Evolutionary conservation across 2,113 vertebrate genomes (phyloP), one percentile per base, ranked within the genome.

Genomic region (Tamias sibiricus): DNA sequence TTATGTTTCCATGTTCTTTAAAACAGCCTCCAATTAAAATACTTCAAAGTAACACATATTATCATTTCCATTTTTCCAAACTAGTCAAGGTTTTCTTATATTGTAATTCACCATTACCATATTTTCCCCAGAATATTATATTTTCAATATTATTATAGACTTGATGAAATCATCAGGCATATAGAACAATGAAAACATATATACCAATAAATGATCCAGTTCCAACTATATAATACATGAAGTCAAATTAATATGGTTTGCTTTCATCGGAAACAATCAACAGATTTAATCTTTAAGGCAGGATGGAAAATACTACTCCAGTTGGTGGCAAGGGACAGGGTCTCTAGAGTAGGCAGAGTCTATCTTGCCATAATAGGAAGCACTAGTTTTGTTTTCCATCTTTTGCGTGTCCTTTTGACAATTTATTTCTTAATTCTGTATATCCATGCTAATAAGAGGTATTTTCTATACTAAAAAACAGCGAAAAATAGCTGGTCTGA

Each of bases 291-390:
- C 69, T 94, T 86, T 93, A 62, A 87, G 6, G 71, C 30, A 80
- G 69, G n/a, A 88, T 97, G 97, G 98, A 98, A 98, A 98, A 96
- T 88, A 72, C 32, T 86, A 28, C 37, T 92, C 24, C n/a, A 87
- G 8, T 35, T 83, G 64, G 37, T 82, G n/a, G 8, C 84, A 95
- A 95, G 92, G 81, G 92, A 97, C 20, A 75, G 1, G 2, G 49
- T 97, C 96, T 75, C 95, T 40, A 72, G 92, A 81, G 95, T 0
- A 52, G 30, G 57, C 28, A 83, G 28, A 79, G 17, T 13, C 49
- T 26, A 54, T 35, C 28, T 83, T 59, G 12, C 62, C 19, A 76
- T 40, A 77, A 75, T 4, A 79, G 28, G 19, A 11, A 74, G 42
- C 26, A n/a, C 1, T 24, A 83, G 14, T 37, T 81, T n/a, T 69